Evolutionary conservation across 35 echinoderm and acorn worm genomes (phyloP), one percentile per base, ranked within the genome.

Genomic region (Heliocidaris tuberculata): DNA sequence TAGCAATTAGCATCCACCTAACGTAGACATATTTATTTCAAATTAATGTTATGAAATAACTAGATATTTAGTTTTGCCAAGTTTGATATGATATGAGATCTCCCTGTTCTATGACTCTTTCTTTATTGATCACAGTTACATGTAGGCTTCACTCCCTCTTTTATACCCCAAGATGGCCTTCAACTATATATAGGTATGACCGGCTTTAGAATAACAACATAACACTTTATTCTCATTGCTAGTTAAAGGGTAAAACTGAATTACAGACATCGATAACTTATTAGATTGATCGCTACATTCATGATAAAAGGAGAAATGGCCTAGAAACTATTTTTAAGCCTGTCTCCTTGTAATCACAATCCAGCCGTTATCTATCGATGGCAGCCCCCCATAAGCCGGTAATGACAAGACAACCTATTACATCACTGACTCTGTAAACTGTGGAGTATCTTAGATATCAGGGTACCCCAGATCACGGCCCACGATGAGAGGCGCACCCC

Each of bases 271-370:
- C 6, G 8, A 78, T 78, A 19, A 27, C 17, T 78, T 6, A 78
- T 70, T 70, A 78, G 7, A 71, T 78, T 4, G 65, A 78, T 78
- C 27, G 65, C 15, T 78, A 78, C 27, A n/a, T 78, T 78, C 65
- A 27, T 78, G 65, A 78, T 78, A 78, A n/a, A 19, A 78, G 27
- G 27, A 27, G 65, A n/a, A 78, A n/a, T 78, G 65, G 65, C 65
- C 21, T n/a, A 78, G 65, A 78, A 78, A 24, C 27, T 78, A 78
- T 78, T 78, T 42, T 78, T n/a, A 78, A 78, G 65, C 65, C 27
- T 78, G 65, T 78, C 65, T 78, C 21, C 65, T 78, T 78, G n/a
- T 78, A 78, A 78, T 78, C 65, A 24, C 65, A 78, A 78, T 78
- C 65, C 65, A 19, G 65, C 65, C 21, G 65, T 27, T 78, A 78